phyloP scores from a whole-genome alignment of 2,113 vertebrate species.

The Tyrannus savana region DNA sequence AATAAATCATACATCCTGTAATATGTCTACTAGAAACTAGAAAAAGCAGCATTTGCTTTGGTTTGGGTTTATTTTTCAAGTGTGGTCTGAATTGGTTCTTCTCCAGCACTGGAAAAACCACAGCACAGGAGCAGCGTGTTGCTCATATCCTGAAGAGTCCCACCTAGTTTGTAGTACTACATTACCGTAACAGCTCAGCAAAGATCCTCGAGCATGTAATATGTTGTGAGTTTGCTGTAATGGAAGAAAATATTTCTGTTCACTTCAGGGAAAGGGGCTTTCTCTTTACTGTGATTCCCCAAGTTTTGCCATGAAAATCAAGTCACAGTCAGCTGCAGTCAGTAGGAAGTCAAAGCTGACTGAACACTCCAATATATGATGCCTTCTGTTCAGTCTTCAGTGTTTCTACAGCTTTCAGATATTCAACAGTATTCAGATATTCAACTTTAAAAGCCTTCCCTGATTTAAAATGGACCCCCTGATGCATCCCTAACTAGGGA shows the following conservation, averaged over 20 bases:
- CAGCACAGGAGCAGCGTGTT: not conserved
- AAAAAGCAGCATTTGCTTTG: not conserved
- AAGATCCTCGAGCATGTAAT: not conserved
- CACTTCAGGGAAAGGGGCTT: not conserved
- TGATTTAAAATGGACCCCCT: slow-evolving; percentile 27
- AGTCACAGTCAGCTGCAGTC: not conserved
- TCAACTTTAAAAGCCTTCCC: slow-evolving; percentile 40
- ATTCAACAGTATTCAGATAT: slow-evolving; percentile 8
- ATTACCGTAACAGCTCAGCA: not conserved
- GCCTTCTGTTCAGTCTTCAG: slow-evolving; percentile 9
- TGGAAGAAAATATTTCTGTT: not conserved
- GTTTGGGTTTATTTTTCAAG: not conserved
- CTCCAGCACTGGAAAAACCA: not conserved
- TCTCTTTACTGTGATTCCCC: not conserved
- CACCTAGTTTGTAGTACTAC: not conserved
- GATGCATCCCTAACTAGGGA: slow-evolving; percentile 47
- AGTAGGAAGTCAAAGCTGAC: not conserved
- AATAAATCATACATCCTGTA: not conserved
- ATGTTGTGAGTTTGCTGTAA: not conserved
- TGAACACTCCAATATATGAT: not conserved
- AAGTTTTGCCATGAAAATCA: not conserved
- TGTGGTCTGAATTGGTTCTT: not conserved
- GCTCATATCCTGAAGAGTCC: not conserved
- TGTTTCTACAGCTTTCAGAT: slow-evolving; percentile 2
- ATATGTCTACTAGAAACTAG: not conserved